Percentiles rank a stretch among this genome's conserved stretches.
Evolutionary conservation across 2,113 vertebrate species (phyloP).

Genomic region (Coturnix japonica): DNA sequence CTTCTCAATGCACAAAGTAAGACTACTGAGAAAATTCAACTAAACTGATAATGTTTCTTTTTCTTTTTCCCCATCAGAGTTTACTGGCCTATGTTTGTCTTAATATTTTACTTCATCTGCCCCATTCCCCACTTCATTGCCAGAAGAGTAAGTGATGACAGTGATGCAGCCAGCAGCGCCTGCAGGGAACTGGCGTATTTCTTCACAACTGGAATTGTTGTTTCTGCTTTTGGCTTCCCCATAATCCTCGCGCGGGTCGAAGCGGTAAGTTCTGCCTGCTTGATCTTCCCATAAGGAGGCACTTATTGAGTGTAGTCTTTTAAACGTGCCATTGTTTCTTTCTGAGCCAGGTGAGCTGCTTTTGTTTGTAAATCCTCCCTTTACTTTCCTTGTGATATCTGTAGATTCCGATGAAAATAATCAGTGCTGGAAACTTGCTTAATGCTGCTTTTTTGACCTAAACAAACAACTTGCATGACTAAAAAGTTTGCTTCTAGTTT

Average conservation of each 20-base stretch:
- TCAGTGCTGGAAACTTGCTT: not conserved
- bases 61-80: conserved; percentile 74
- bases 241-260: conserved; percentile 85
- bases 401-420: not conserved
- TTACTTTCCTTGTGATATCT: rapidly evolving
- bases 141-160: conserved; percentile 85
- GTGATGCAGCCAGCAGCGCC: conserved; percentile 88
- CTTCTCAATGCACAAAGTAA: rapidly evolving
- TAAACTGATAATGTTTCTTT: not conserved
- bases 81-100: conserved; percentile 95
- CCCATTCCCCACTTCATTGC: conserved; percentile 94
- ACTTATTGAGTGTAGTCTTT: rapidly evolving
- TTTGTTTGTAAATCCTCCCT: not conserved
- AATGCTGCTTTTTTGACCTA: not conserved
- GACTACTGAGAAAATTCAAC: rapidly evolving
- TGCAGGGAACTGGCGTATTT: conserved; percentile 93
- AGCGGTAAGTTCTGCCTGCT: conserved; percentile 78
- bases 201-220: conserved; percentile 94
- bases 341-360: not conserved
- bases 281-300: rapidly evolving
- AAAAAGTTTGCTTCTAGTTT: not conserved
- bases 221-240: conserved; percentile 92
- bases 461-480: not conserved
- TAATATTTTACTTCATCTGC: conserved; percentile 90
- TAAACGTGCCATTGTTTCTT: not conserved